Conservation (phyloP, 2,888 invertebrate species). For the Coremacera marginata region DNA sequence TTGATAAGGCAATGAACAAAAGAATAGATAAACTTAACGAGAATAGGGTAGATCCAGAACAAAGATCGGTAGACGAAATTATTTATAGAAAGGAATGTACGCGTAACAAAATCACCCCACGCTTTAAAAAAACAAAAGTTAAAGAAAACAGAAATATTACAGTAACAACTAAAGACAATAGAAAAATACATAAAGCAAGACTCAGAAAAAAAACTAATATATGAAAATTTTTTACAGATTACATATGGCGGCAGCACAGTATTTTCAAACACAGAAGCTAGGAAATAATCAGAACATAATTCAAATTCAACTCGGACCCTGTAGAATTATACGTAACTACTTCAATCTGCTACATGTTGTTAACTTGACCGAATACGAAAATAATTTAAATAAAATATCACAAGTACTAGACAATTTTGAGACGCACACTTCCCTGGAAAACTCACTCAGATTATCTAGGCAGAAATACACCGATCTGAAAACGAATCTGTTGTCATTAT, state of each 20-base stretch:
- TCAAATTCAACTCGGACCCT: not conserved
- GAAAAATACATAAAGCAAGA: constrained; percentile 44
- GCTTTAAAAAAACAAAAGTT: constrained; percentile 31
- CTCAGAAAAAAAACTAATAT: constrained; percentile 7
- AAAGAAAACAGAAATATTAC: constrained; percentile 32
- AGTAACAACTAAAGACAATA: constrained; percentile 36
- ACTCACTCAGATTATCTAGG: too few relatives aligned
- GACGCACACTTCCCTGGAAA: too few relatives aligned
- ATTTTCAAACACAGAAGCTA: not conserved
- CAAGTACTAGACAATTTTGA: too few relatives aligned
- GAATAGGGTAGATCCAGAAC: constrained; percentile 25
- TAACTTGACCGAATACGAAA: too few relatives aligned
- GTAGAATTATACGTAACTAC: not conserved
- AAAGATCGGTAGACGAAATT: constrained; percentile 2
- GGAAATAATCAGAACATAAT: not conserved
- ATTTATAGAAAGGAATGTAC: constrained; percentile 42
- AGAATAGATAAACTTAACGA: constrained; percentile 40
- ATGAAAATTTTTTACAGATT: not conserved
- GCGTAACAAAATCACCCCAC: constrained; percentile 28
- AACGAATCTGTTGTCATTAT: too few relatives aligned
- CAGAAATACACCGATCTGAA: too few relatives aligned
- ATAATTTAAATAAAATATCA: too few relatives aligned
- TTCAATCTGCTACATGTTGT: too few relatives aligned
- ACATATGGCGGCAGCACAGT: too few relatives aligned
- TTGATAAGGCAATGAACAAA: constrained; percentile 1